Percentiles rank a stretch among this genome's conserved stretches.
These are phyloP conservation scores for Aspidiotus rigidus DNA, from an alignment of 2,888 invertebrate species.

Conservation along the genomic window DNA sequence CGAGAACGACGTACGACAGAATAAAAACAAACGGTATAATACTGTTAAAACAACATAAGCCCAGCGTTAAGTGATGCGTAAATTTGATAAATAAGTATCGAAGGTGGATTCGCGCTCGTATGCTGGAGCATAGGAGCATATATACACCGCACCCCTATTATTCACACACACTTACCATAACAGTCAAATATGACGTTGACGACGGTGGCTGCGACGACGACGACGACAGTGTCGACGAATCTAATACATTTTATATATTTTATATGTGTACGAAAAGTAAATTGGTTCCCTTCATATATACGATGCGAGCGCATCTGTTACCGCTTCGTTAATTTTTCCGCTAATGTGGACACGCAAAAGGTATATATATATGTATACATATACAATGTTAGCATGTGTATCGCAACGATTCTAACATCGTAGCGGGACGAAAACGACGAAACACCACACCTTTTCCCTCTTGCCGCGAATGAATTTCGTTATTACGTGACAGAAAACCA, in stretches of 20 bases:
- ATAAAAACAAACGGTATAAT: neutral
- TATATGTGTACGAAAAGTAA: conserved; percentile 17
- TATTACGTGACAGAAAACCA: conserved; percentile 28
- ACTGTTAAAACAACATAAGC: conserved; percentile 10
- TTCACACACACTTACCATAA: conserved; percentile 23
- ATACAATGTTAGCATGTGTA: conserved; percentile 11
- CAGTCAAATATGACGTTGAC: conserved; percentile 8
- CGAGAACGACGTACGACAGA: conserved; percentile 1
- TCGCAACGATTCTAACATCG: neutral
- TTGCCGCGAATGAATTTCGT: conserved; percentile 12
- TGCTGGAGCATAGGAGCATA: conserved; percentile 20
- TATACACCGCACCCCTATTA: conserved; percentile 18
- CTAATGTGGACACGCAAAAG: conserved; percentile 32
- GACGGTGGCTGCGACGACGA: neutral
- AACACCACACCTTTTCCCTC: neutral
- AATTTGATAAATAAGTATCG: conserved; percentile 22
- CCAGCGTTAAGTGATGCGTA: conserved; percentile 30
- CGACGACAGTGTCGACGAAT: neutral
- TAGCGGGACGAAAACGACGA: neutral
- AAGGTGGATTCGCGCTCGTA: conserved; percentile 16
- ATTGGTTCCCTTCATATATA: conserved; percentile 15
- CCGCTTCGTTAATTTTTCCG: conserved; percentile 33
- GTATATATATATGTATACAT: conserved; percentile 27
- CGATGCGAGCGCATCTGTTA: conserved; percentile 26
- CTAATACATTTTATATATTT: neutral